phyloP scores from a whole-genome alignment of 2,797 vertebrate genomes.

The Thaleichthys pacificus region DNA sequence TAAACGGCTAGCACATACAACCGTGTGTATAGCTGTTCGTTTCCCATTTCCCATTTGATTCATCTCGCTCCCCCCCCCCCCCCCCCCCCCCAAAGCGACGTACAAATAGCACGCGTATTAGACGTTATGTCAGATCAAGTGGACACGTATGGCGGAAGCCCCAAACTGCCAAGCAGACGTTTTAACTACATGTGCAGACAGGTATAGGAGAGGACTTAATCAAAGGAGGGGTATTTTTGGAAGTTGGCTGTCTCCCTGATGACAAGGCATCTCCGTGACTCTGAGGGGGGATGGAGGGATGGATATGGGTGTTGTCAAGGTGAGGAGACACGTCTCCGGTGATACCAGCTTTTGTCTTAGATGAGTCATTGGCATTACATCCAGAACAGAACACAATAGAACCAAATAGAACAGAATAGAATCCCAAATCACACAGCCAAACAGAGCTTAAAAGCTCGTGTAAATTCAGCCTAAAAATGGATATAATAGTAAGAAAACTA shows the following conservation, averaged over 20 bases:
- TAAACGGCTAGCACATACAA: too few species aligned
- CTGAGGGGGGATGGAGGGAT: slow-evolving; percentile 61
- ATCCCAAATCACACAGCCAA: too few species aligned
- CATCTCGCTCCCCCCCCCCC: too few species aligned
- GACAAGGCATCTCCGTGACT: slow-evolving; percentile 61
- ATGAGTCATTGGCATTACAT: not conserved
- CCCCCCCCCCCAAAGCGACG: too few species aligned
- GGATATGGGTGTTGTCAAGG: slow-evolving; percentile 55
- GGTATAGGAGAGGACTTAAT: slow-evolving; percentile 71
- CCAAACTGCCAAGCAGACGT: slow-evolving; percentile 58
- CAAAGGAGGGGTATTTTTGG: slow-evolving; percentile 70
- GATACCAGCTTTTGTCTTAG: slow-evolving; percentile 22
- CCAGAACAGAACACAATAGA: slow-evolving; percentile 26
- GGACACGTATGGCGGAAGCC: slow-evolving; percentile 32
- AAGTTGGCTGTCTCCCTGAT: slow-evolving; percentile 64
- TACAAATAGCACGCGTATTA: too few species aligned
- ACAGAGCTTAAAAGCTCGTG: too few species aligned
- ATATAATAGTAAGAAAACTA: too few species aligned
- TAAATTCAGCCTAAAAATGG: too few species aligned
- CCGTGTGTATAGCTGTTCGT: too few species aligned
- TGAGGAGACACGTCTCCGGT: slow-evolving; percentile 59
- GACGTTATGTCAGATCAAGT: too few species aligned
- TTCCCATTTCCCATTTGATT: too few species aligned
- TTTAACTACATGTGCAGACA: slow-evolving; percentile 63
- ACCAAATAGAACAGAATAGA: not conserved